These are phyloP conservation scores for Diplodus puntazzo DNA, from an alignment of 2,797 vertebrate species.

Conservation along the genomic window DNA sequence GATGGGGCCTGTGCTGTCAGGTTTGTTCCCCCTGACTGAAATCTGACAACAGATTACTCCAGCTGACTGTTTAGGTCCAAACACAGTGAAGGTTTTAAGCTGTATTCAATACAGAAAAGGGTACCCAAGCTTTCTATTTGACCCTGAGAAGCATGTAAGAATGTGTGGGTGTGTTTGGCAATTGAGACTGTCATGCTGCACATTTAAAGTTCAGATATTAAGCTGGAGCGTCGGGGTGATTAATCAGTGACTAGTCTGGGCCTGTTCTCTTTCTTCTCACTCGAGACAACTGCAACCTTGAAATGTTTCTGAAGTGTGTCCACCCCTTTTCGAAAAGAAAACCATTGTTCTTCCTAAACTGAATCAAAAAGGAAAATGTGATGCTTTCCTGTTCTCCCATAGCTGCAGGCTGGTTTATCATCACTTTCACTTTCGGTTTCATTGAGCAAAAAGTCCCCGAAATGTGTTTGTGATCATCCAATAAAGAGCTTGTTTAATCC, in stretches of 20 bases:
- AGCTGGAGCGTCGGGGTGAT: constrained; percentile 47
- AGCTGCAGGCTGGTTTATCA: neutral
- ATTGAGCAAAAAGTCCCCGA: neutral
- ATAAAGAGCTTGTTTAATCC: neutral
- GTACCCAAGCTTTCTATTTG: neutral
- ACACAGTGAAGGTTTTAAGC: constrained; percentile 62
- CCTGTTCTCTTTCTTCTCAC: constrained; percentile 25
- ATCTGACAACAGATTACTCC: constrained; percentile 54
- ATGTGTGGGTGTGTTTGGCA: constrained; percentile 3
- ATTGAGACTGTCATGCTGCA: neutral
- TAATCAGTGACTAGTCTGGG: constrained; percentile 68
- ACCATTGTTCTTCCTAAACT: neutral
- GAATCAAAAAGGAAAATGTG: neutral
- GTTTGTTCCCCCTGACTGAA: constrained; percentile 29
- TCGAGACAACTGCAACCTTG: constrained; percentile 45
- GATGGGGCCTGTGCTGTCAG: neutral
- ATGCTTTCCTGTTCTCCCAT: neutral
- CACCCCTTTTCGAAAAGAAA: neutral
- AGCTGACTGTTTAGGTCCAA: constrained; percentile 67
- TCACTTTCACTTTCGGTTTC: constrained; percentile 77
- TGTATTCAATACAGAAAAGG: constrained; percentile 56
- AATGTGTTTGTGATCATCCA: neutral
- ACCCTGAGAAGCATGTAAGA: neutral
- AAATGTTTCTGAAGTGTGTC: constrained; percentile 12
- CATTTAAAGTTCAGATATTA: constrained; percentile 35